These are phyloP conservation scores for Drosophila cracens DNA, from an alignment of 2,888 invertebrate genomes.

Conservation along the genomic window DNA sequence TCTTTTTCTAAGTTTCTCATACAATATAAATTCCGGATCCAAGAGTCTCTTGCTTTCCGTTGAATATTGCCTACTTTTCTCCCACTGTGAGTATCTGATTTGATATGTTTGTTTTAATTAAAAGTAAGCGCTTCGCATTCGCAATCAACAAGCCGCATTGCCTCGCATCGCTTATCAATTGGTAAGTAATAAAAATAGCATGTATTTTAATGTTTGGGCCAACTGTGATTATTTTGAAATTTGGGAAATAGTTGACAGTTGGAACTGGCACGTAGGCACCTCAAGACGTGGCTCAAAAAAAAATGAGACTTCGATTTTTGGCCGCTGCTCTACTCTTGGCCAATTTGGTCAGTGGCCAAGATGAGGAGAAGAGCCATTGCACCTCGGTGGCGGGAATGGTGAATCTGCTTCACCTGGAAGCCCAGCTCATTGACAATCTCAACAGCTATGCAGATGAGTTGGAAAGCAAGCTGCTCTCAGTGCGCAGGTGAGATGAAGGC, in stretches of 20 bases:
- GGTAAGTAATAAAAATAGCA: constrained; percentile 13
- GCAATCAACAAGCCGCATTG: constrained; percentile 48
- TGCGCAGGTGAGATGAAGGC: constrained; percentile 63
- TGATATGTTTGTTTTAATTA: constrained; percentile 51
- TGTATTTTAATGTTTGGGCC: constrained; percentile 4
- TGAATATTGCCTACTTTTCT: background rate
- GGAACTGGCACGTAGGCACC: constrained; percentile 48
- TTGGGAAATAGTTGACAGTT: constrained; percentile 47
- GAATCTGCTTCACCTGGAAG: constrained; percentile 69
- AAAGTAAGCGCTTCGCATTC: constrained; percentile 25
- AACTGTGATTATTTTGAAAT: constrained; percentile 32
- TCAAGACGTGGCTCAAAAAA: constrained; percentile 22
- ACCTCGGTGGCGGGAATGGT: constrained; percentile 81
- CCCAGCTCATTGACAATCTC: constrained; percentile 70
- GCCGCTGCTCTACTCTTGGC: background rate
- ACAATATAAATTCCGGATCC: background rate
- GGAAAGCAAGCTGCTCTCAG: constrained; percentile 65
- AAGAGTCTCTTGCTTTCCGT: too few species aligned
- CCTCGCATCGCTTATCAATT: constrained; percentile 52
- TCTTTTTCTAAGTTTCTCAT: background rate
- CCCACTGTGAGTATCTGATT: background rate
- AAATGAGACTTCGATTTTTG: constrained; percentile 25
- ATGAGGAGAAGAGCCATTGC: constrained; percentile 67
- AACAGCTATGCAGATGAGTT: constrained; percentile 68
- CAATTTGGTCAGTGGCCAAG: constrained; percentile 21